A percentile compares a stretch with the other conserved stretches of the same genome.
Conservation (phyloP, 2,888 invertebrate species). For the Polyommatus iphigenia region DNA sequence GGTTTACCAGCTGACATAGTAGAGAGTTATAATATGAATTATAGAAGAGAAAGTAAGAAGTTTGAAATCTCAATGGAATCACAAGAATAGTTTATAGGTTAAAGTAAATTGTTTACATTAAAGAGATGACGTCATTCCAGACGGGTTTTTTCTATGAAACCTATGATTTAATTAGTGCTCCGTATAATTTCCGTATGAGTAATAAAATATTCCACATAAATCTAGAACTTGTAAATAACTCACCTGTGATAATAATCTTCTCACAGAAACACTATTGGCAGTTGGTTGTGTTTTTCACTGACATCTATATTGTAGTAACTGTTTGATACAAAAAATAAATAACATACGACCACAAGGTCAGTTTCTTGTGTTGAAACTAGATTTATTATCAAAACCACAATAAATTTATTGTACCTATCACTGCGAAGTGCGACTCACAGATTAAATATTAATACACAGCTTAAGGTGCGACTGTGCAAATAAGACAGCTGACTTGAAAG, state of each 20-base stretch:
- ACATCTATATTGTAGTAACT: neutral
- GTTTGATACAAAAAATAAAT: neutral
- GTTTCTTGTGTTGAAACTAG: neutral
- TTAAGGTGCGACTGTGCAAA: neutral
- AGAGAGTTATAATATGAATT: neutral
- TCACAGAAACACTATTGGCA: neutral
- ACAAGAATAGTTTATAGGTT: neutral
- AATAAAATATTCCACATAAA: neutral
- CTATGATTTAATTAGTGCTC: neutral
- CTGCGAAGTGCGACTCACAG: neutral
- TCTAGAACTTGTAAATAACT: neutral
- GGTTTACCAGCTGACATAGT: too few species aligned
- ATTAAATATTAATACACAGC: too few species aligned
- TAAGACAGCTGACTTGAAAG: neutral
- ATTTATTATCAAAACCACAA: neutral
- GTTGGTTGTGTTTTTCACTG: neutral
- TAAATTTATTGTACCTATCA: neutral
- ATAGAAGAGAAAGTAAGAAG: neutral
- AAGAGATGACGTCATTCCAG: neutral
- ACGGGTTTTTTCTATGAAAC: neutral
- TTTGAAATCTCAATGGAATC: neutral
- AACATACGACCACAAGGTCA: neutral
- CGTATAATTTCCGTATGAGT: slow-evolving; percentile 5
- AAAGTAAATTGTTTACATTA: slow-evolving; percentile 2
- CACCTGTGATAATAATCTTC: neutral